phyloP scores from a whole-genome alignment of 1,140 invertebrate species.

The Nixonia krombeini region DNA sequence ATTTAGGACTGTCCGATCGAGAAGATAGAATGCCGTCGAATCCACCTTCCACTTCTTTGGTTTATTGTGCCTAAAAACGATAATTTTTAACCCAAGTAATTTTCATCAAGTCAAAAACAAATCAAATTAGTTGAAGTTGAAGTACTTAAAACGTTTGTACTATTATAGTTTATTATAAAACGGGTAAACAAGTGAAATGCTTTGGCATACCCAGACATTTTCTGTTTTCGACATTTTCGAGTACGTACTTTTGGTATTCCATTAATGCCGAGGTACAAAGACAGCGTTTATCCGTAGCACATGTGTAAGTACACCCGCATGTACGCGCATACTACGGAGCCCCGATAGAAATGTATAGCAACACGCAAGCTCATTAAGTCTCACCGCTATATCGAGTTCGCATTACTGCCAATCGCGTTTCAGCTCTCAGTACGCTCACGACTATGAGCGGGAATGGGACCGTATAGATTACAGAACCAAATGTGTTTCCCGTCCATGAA shows the following conservation, averaged over 20 bases:
- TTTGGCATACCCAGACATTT: too few relatives aligned
- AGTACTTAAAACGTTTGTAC: too few relatives aligned
- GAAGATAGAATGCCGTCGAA: too few relatives aligned
- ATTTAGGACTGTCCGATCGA: too few relatives aligned
- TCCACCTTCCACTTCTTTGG: too few relatives aligned
- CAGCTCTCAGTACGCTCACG: constrained; percentile 32
- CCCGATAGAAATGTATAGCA: constrained; percentile 39
- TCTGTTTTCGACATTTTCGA: constrained; percentile 15
- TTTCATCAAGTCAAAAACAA: too few relatives aligned
- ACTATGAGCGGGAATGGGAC: constrained; percentile 16
- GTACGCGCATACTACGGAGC: constrained; percentile 6
- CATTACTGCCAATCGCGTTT: constrained; percentile 44
- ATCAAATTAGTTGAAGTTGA: too few relatives aligned
- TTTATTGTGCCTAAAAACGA: constrained; percentile 23
- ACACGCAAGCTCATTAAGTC: constrained; percentile 48
- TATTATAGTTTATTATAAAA: too few relatives aligned
- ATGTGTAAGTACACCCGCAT: constrained; percentile 11
- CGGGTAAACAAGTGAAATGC: too few relatives aligned
- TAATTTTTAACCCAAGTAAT: too few relatives aligned
- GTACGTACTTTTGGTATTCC: constrained; percentile 37
- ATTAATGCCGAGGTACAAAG: constrained; percentile 36
- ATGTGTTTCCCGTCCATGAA: constrained; percentile 31
- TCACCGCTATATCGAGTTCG: constrained; percentile 40
- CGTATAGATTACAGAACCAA: constrained; percentile 39
- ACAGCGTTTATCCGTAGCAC: constrained; percentile 23